Evolutionary conservation across 2,888 invertebrate genomes (phyloP).

Genomic region (Cantharis lateralis): DNA sequence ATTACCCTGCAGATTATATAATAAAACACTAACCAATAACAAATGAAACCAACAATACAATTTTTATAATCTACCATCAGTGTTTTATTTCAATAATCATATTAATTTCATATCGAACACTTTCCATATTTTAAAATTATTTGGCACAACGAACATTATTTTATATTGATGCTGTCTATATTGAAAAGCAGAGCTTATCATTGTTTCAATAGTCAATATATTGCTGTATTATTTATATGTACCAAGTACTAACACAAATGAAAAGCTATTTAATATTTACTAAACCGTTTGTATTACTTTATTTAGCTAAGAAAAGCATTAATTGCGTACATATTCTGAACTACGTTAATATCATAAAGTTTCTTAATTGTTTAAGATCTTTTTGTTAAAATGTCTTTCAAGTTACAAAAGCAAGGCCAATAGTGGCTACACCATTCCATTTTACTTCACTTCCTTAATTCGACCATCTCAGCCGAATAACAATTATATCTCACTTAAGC

Average conservation of each 20-base stretch:
- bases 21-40: background rate
- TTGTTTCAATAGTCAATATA: background rate
- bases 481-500: conserved; percentile 40
- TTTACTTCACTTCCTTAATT: conserved; percentile 31
- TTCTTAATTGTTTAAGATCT: conserved; percentile 27
- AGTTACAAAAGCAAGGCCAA: conserved; percentile 26
- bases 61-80: background rate
- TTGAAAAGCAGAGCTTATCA: background rate
- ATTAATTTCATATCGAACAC: background rate
- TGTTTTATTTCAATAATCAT: background rate
- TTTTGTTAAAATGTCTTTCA: conserved; percentile 26
- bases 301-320: conserved; percentile 16
- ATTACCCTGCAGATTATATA: background rate
- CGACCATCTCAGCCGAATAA: conserved; percentile 36
- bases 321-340: conserved; percentile 27
- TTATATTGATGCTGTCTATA: background rate
- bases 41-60: background rate
- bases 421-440: conserved; percentile 22
- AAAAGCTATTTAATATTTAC: background rate
- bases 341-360: conserved; percentile 20
- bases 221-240: background rate
- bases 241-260: background rate
- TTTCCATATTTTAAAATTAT: background rate
- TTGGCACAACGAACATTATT: background rate
- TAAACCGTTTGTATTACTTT: background rate